These are phyloP conservation scores for Mustela lutreola DNA, from an alignment of 2,113 vertebrate genomes.

Conservation along the genomic window DNA sequence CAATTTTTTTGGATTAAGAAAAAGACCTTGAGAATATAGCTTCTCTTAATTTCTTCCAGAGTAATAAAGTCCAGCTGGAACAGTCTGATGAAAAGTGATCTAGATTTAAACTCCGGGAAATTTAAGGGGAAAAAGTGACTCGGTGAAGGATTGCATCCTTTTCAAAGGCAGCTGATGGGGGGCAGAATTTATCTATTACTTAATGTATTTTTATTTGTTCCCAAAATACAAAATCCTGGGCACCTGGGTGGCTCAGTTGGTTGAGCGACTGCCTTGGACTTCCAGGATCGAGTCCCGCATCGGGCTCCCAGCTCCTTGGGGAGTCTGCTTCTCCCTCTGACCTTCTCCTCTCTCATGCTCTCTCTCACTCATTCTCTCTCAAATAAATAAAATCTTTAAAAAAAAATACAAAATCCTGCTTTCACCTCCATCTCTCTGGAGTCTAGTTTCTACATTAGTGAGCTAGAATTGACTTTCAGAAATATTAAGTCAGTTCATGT, in stretches of 20 bases:
- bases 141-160: neutral
- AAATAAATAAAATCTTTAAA: no score
- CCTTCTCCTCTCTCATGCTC: no score
- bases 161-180: neutral
- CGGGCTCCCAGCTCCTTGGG: no score
- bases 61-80: constrained; percentile 3
- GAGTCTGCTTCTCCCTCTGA: no score
- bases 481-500: constrained; percentile 32
- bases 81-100: constrained; percentile 10
- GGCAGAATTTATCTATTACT: neutral
- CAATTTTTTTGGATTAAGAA: neutral
- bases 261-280: no score
- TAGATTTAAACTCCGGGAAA: constrained; percentile 7
- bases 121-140: neutral
- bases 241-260: no score
- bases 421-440: neutral
- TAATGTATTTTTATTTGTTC: neutral
- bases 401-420: constrained; percentile 18
- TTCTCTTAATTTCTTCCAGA: constrained; percentile 26
- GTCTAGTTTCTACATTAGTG: neutral
- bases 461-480: constrained; percentile 33
- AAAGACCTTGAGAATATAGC: neutral
- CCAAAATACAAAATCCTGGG: neutral
- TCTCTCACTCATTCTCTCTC: no score
- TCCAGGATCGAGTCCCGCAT: no score